These are phyloP conservation scores for Noctua janthe DNA, from an alignment of 2,888 invertebrate species.

Conservation along the genomic window DNA sequence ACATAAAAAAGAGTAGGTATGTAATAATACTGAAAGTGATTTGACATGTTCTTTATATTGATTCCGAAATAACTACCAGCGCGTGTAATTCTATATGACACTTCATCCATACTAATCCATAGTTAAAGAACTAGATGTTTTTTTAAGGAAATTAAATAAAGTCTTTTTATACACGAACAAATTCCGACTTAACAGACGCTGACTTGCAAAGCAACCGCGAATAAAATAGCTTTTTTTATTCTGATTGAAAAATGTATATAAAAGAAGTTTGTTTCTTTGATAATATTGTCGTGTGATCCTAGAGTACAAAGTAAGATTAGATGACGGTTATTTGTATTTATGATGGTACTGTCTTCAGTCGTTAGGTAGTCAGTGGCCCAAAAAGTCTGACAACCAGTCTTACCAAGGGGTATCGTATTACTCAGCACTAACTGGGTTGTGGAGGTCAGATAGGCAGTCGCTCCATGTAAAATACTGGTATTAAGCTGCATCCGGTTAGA, in stretches of 20 bases:
- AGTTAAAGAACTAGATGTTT: neutral
- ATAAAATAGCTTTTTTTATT: slow-evolving; percentile 50
- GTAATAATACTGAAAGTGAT: neutral
- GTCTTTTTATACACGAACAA: slow-evolving; percentile 16
- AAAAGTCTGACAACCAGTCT: too few relatives aligned
- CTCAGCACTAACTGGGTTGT: too few relatives aligned
- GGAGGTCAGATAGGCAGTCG: too few relatives aligned
- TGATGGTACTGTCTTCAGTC: neutral
- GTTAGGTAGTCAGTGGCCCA: too few relatives aligned
- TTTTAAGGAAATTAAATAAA: slow-evolving; percentile 9
- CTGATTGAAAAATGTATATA: slow-evolving; percentile 34
- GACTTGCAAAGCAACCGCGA: slow-evolving; percentile 46
- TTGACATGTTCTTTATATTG: neutral
- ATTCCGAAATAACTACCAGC: neutral
- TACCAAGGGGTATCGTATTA: too few relatives aligned
- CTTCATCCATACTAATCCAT: neutral
- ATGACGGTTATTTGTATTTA: slow-evolving; percentile 20
- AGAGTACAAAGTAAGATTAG: slow-evolving; percentile 1
- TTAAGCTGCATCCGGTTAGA: too few relatives aligned
- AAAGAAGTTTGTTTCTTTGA: slow-evolving; percentile 30
- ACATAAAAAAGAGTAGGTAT: neutral
- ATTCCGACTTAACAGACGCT: slow-evolving; percentile 4
- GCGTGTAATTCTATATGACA: neutral
- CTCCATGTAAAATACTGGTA: too few relatives aligned
- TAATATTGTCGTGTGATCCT: slow-evolving; percentile 5